Percentiles rank a stretch among this genome's conserved stretches.
phyloP scores from a whole-genome alignment of 1,140 invertebrate genomes.

The Charaxes varanes region DNA sequence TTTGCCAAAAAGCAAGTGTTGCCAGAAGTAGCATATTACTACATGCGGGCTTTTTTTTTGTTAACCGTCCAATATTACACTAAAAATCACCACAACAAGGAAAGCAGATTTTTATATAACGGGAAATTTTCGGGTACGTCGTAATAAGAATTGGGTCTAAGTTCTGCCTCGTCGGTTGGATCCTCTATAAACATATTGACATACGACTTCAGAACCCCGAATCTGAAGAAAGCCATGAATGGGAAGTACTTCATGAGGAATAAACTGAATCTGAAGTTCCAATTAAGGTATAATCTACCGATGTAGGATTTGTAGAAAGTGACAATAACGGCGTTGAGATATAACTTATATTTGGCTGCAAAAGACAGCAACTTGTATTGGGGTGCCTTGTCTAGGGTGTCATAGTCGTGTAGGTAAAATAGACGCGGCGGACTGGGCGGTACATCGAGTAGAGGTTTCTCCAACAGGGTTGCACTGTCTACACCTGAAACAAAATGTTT shows the following conservation, averaged over 20 bases:
- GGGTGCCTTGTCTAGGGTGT: slow-evolving; percentile 30
- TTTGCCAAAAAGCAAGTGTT: too few relatives aligned
- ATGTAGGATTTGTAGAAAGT: slow-evolving; percentile 33
- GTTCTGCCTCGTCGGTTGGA: slow-evolving; percentile 35
- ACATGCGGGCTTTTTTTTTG: neutral
- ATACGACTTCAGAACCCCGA: slow-evolving; percentile 43
- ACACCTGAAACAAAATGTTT: slow-evolving; percentile 42
- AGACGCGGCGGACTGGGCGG: slow-evolving; percentile 19
- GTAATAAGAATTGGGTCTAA: slow-evolving; percentile 40
- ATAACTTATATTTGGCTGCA: slow-evolving; percentile 35
- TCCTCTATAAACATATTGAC: slow-evolving; percentile 58
- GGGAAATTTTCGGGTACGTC: slow-evolving; percentile 15
- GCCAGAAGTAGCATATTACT: too few relatives aligned
- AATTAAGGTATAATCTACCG: slow-evolving; percentile 50
- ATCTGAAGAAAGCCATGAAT: slow-evolving; percentile 54
- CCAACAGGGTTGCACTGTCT: slow-evolving; percentile 32
- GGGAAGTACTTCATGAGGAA: slow-evolving; percentile 61
- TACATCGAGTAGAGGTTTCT: slow-evolving; percentile 31
- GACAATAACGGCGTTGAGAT: slow-evolving; percentile 16
- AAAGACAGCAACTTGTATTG: slow-evolving; percentile 35
- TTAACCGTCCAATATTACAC: neutral
- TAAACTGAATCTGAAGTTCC: slow-evolving; percentile 40
- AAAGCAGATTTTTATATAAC: slow-evolving; percentile 33
- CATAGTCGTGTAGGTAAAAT: slow-evolving; percentile 39
- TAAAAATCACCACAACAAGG: slow-evolving; percentile 27